These are phyloP conservation scores for Pseudochirops corinnae DNA, from an alignment of 2,797 vertebrate genomes.

Conservation along the genomic window DNA sequence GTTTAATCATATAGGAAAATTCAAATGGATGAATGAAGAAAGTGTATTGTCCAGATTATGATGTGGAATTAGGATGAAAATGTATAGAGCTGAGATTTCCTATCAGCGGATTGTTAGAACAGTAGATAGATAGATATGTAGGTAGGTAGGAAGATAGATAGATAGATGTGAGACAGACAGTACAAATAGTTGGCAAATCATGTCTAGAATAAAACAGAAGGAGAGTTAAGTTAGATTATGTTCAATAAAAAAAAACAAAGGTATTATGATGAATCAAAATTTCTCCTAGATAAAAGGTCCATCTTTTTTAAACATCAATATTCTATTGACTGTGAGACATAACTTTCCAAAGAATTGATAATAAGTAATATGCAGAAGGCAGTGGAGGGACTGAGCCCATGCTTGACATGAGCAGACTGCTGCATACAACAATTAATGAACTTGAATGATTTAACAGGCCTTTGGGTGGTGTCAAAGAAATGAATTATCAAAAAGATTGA, in stretches of 20 bases:
- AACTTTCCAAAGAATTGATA: not conserved
- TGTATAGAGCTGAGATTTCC: not conserved
- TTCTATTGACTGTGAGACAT: not conserved
- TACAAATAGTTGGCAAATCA: not conserved
- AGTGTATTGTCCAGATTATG: not conserved
- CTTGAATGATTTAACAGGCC: not conserved
- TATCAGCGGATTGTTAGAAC: not conserved
- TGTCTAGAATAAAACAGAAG: not conserved
- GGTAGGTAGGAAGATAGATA: not conserved
- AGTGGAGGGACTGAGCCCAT: not conserved
- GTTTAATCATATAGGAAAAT: not conserved
- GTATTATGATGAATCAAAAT: too few relatives aligned
- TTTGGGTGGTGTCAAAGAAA: not conserved
- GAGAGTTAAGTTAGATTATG: not conserved
- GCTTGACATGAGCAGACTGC: not conserved
- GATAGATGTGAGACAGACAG: not conserved
- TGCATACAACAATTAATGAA: not conserved
- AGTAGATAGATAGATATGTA: not conserved
- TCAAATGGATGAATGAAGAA: not conserved
- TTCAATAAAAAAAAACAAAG: not conserved
- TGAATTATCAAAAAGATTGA: not conserved
- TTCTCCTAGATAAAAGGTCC: not conserved
- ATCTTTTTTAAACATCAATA: not conserved
- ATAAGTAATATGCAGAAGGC: not conserved
- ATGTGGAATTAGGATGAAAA: not conserved